Base-by-base conservation (phyloP, 2,113 vertebrate genomes). In the Acanthochromis polyacanthus region DNA sequence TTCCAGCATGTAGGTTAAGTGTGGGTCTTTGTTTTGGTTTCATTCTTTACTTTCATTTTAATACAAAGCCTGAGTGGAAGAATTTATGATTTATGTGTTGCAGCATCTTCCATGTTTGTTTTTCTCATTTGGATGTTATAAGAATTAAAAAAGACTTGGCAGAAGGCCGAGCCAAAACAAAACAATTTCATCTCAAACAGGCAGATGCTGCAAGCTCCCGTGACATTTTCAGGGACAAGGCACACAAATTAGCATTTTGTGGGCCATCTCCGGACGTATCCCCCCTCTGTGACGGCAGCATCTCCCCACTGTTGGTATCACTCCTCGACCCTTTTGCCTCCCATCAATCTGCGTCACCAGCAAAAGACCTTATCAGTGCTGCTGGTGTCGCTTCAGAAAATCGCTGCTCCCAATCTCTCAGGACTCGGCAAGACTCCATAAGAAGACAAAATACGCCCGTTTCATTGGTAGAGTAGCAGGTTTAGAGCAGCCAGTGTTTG, bases 151-250 rank as follows among this genome's bases (percentile, higher is more conserved):
- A 30, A 30, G 30, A 5, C 30, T 4, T 30, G 30, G 30, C 30
- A 30, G 30, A 3, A 30, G 30, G 30, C 1, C 4, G 30, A 30
- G 30, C 30, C 30, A 30, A 30, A 36, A 36, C 32, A 6, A 1
- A 10, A 48, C 46, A 3, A 2, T 75, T 85, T 87, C 19, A 84
- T 87, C 81, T 80, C 61, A n/a, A 81, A 78, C 82, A 69, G 64
- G 52, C 79, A 56, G 70, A 57, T 28, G 69, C 74, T 36, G 46
- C 11, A 22, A 68, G 81, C 71, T 70, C 66, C 64, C 10, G 56
- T 88, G 87, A 91, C 84, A 89, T 91, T 86, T 91, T 83, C 88
- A 73, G 82, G 75, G 77, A 87, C 82, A 82, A 83, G 88, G 85
- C 83, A 85, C 88, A 82, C 86, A 85, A 82, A 85, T 88, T 70